Base-by-base conservation (phyloP, 37 sponge, comb jelly and placozoan genomes). In the Ephydatia muelleri region DNA sequence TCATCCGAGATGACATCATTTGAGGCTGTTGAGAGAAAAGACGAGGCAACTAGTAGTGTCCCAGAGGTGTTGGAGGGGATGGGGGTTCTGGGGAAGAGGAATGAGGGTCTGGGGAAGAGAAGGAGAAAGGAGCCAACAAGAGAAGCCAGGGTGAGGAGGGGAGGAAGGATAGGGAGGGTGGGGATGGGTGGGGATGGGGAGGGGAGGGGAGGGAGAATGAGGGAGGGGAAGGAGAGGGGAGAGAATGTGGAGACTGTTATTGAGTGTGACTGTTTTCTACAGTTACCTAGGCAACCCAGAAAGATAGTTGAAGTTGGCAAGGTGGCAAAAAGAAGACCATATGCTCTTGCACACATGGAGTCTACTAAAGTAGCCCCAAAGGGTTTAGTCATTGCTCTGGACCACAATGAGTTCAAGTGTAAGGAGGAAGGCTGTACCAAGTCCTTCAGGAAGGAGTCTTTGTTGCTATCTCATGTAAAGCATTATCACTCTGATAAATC, bases 381-480 rank as follows among this genome's bases (percentile, higher is more conserved):
- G 75, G 91, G 85, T 65, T 67, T 89, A 64, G 91, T 94, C n/a
- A 88, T 90, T 36, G 66, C 72, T 22, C 66, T 79, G 85, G 94
- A 94, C 73, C 94, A 94, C 86, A 94, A 91, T 67, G 82, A 86
- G 57, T 88, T 81, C 84, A 94, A 94, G 84, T 94, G 95, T 67
- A 73, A 73, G 38, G 27, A 67, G 70, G 32, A 75, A 0, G 93
- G 89, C 0, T 94, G 95, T 73, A 82, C 16, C 69, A 94, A 94
- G 70, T 90, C 95, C 29, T 94, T 94, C 76, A 79, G 95, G 21
- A 94, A 94, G 76, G 84, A 86, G 68, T 49, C 87, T 29, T 87
- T 91, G 25, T 82, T 94, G 1, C 75, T 76, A 69, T 88, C 86
- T 16, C 95, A 94, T 85, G 43, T 85, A 73, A 91, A 91, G 70